Evolutionary conservation across 2,113 vertebrate species (phyloP), one percentile per base, ranked within the genome.

Genomic region (Apistogramma diplotaenia): DNA sequence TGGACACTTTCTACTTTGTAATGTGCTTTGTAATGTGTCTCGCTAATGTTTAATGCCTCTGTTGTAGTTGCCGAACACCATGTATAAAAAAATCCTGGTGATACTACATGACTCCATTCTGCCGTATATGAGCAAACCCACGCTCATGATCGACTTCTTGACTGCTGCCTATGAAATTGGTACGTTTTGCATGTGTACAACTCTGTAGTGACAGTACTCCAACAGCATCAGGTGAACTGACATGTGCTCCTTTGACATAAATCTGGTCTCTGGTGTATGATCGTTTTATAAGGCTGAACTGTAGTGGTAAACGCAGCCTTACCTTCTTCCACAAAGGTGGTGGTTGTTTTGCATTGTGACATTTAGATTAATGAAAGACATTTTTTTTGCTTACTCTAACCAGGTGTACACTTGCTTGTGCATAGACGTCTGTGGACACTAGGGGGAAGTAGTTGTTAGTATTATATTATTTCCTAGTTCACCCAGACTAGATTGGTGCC

Each of bases 121-220:
- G 83, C 97, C 98, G 0, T 93, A 97, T 87, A 96, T 99, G 97
- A 96, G 96, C 1, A 96, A 97, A 71, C 97, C 98, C 40, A 94
- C 96, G 0, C 94, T 99, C 58, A 96, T 99, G 97, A 97, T 98
- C 0, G 98, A 99, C 91, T 99, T 99, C 87, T 84, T 99, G 80
- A 98, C 96, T 0, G 96, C 96, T 0, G 97, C 98, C 49, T 99
- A 98, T 21, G 95, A 97, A 7, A 86, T 98, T 6, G 98, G 98
- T 99, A 90, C 91, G 96, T 92, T 54, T 3, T 53, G 23, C 10
- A 49, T 12, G 33, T 49, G 23, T 16, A 49, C 4, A 9, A 18
- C n/a, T 35, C 25, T 15, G 1, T 61, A 13, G 29, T n/a, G 46
- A 53, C 35, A 3, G 1, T 15, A 46, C 13, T 7, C 25, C 1